Percentiles rank a stretch among this genome's conserved stretches.
Conservation (phyloP, 1,140 invertebrate genomes). For the Dinoponera quadriceps region DNA sequence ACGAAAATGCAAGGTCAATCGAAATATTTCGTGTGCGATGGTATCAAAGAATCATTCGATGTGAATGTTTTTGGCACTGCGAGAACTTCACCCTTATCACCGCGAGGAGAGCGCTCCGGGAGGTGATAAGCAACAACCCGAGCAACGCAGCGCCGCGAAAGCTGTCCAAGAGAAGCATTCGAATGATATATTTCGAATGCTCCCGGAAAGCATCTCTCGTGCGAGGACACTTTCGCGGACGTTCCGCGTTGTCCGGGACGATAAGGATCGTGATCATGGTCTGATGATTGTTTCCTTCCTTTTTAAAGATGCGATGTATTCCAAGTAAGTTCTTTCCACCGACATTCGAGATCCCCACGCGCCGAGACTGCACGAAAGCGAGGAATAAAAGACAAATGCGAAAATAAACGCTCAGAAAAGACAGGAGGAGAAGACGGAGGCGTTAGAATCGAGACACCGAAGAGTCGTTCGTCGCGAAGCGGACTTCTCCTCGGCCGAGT, state of each 20-base stretch:
- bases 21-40: slow-evolving; percentile 3
- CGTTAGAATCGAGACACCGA: background rate
- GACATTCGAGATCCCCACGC: background rate
- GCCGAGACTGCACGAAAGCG: background rate
- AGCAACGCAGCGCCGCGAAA: background rate
- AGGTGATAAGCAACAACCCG: slow-evolving; percentile 13
- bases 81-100: background rate
- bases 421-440: background rate
- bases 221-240: background rate
- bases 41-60: background rate
- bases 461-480: background rate
- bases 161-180: background rate
- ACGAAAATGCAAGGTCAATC: background rate
- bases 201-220: background rate
- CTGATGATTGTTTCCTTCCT: background rate
- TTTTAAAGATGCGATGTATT: slow-evolving; percentile 8
- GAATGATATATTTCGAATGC: background rate
- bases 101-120: background rate
- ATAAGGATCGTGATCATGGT: too few relatives aligned
- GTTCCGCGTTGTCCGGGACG: background rate
- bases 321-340: slow-evolving; percentile 23
- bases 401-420: background rate
- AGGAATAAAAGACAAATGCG: slow-evolving; percentile 35
- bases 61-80: slow-evolving; percentile 4
- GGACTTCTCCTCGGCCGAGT: background rate